phyloP scores from a whole-genome alignment of 2,888 invertebrate species.

The Ametastegia equiseti region DNA sequence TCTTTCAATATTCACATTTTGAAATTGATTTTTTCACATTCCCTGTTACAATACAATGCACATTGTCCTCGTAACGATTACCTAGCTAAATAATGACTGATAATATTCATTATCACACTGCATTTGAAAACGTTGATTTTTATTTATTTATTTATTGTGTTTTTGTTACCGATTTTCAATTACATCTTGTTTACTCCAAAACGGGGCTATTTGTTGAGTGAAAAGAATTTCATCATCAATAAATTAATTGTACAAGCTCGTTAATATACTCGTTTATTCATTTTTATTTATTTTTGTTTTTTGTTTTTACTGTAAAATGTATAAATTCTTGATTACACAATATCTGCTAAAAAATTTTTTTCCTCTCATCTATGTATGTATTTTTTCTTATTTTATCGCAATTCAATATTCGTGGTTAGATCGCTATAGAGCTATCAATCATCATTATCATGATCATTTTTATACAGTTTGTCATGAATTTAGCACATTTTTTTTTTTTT shows the following conservation, averaged over 20 bases:
- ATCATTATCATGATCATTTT: background rate
- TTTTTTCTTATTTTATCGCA: background rate
- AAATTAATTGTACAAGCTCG: background rate
- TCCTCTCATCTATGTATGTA: background rate
- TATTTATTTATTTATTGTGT: background rate
- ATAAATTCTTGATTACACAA: background rate
- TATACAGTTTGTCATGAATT: background rate
- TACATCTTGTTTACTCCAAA: background rate
- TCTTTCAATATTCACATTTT: background rate
- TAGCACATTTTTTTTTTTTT: background rate
- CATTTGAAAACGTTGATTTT: background rate
- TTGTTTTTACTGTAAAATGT: background rate
- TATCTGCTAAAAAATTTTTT: background rate
- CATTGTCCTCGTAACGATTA: conserved; percentile 3
- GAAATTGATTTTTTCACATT: conserved; percentile 1
- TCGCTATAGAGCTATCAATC: too few relatives aligned
- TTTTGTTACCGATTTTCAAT: background rate
- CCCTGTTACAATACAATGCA: background rate
- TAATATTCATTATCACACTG: conserved; percentile 8
- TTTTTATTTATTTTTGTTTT: too few relatives aligned
- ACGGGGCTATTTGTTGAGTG: background rate
- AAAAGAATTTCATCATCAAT: background rate
- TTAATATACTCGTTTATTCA: too few relatives aligned
- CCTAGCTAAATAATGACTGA: conserved; percentile 7
- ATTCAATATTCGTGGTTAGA: background rate